Evolutionary conservation across 2,888 invertebrate genomes (phyloP).

Genomic region (Ophonus ardosiacus): DNA sequence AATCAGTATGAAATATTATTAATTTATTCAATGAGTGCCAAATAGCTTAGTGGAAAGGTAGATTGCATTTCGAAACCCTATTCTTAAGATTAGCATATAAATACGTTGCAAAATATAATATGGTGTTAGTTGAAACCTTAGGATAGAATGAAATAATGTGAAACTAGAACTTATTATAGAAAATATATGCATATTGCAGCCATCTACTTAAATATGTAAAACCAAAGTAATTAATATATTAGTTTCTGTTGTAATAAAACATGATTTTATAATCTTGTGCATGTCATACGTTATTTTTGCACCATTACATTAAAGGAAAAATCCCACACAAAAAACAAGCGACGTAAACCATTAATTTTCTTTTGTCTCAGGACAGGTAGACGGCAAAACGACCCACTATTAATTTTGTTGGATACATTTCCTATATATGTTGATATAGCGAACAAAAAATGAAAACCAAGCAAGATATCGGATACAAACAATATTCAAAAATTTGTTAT

Average conservation of each 20-base stretch:
- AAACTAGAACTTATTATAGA: background rate
- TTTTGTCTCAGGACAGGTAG: slow-evolving; percentile 33
- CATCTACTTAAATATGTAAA: background rate
- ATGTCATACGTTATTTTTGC: slow-evolving; percentile 32
- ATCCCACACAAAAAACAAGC: slow-evolving; percentile 9
- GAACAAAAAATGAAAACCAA: background rate
- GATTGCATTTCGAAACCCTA: background rate
- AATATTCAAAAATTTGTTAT: too few relatives aligned
- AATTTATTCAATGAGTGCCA: slow-evolving; percentile 21
- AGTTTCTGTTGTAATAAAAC: too few relatives aligned
- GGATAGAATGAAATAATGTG: slow-evolving; percentile 1
- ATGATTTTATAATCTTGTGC: background rate
- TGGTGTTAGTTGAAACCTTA: background rate
- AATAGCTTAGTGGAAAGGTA: background rate
- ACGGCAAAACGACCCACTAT: background rate
- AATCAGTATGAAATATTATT: slow-evolving; percentile 3
- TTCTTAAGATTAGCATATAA: slow-evolving; percentile 33
- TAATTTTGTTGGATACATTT: background rate
- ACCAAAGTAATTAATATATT: background rate
- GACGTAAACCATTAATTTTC: slow-evolving; percentile 19
- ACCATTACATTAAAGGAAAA: slow-evolving; percentile 7
- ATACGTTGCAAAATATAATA: slow-evolving; percentile 19
- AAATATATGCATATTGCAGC: background rate
- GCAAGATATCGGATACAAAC: too few relatives aligned
- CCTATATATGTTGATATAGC: background rate